Base-by-base conservation (phyloP, 2,113 vertebrate species). In the Leucopsar rothschildi region DNA sequence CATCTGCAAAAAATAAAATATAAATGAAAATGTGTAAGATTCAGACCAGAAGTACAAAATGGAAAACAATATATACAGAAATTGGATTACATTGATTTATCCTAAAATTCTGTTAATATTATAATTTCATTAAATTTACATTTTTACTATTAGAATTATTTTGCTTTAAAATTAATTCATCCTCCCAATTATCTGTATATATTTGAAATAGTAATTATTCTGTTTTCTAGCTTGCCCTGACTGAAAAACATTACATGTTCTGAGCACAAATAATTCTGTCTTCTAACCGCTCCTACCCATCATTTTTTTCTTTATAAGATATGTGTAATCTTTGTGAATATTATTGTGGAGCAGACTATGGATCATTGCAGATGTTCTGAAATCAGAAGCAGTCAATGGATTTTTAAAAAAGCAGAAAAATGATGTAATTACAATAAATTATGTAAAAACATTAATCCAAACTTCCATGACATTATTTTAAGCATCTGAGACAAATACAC, bases 401-500 rank as follows among this genome's bases (percentile, higher is more conserved):
- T 85, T 89, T 37, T 39, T 11, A 39, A 3, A 78, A 93, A 88
- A 85, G 22, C 31, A 81, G 72, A 75, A 90, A 93, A 93, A 85
- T n/a, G 0, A 86, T 82, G 15, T 56, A n/a, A 95, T 92, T 96
- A 92, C 45, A 92, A 57, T 86, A 84, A 88, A 96, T 95, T 94
- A 97, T 97, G 93, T 79, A 86, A 96, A 97, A 96, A 83, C 47
- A 94, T 93, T 96, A 96, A 97, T 96, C 95, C 93, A 88, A 72
- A 96, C 82, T 61, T 94, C 69, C 86, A 88, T 94, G 56, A 82
- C 88, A 92, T 90, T 93, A 96, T 93, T 95, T 95, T 42, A 96
- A 94, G 69, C n/a, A 86, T 95, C 69, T 60, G 69, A 93, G 90
- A 94, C 76, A 92, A 96, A 96, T 71, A 92, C 10, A 96, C 86